These are phyloP conservation scores for Urophycis tenuis DNA, from an alignment of 2,797 vertebrate species.

Conservation along the genomic window DNA sequence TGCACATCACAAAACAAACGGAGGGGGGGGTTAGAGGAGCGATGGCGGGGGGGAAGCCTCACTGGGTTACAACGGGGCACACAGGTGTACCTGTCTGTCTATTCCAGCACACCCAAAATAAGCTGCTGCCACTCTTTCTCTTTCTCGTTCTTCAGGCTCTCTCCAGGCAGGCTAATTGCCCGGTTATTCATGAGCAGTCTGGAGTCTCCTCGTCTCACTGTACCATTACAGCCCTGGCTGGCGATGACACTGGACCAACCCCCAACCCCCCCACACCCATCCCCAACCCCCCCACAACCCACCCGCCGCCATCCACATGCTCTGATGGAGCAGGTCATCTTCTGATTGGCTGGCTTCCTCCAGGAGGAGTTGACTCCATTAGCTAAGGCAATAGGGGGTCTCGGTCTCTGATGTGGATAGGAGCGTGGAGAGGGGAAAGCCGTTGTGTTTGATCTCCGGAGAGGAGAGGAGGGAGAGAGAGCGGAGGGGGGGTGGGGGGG, in stretches of 20 bases:
- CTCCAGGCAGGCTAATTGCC: constrained; percentile 43
- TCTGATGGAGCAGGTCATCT: constrained; percentile 39
- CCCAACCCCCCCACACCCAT: constrained; percentile 19
- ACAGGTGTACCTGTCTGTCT: constrained; percentile 31
- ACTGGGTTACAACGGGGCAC: too few species aligned
- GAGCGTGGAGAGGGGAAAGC: constrained; percentile 17
- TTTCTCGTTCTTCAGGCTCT: constrained; percentile 24
- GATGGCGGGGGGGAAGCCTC: too few species aligned
- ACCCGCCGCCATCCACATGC: constrained; percentile 29
- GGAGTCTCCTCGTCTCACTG: constrained; percentile 25
- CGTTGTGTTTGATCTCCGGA: constrained; percentile 10
- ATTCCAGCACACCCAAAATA: constrained; percentile 30
- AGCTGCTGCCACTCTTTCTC: constrained; percentile 36
- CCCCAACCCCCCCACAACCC: constrained; percentile 20
- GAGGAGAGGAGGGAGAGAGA: too few species aligned
- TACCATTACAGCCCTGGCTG: constrained; percentile 29
- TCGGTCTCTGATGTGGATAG: constrained; percentile 35
- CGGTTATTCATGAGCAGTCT: constrained; percentile 50
- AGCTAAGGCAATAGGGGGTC: constrained; percentile 42
- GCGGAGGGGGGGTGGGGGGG: too few species aligned
- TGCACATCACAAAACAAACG: neutral
- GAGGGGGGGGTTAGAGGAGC: too few species aligned
- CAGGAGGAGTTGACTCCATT: constrained; percentile 56
- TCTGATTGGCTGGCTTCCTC: constrained; percentile 44
- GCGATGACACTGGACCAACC: constrained; percentile 4